Base-by-base conservation (phyloP, 1,140 invertebrate genomes). In the Pseudomyrmex concolor region DNA sequence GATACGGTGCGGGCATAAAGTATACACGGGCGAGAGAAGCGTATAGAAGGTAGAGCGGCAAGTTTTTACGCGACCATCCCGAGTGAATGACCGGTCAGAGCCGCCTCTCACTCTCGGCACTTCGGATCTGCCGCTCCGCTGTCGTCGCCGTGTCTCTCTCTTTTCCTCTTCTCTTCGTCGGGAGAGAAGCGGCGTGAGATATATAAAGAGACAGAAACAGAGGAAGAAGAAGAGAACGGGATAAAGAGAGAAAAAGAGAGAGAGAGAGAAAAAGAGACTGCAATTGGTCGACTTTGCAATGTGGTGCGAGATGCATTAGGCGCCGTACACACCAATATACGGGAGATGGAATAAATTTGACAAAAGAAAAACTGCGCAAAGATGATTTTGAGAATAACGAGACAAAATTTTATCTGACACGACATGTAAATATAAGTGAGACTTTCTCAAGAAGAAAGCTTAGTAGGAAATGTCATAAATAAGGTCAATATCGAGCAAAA, bases 51-150 rank as follows among this genome's bases (percentile, higher is more conserved):
- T 88, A 90, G 66, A 80, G 88, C 84, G 84, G 86, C 88, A 88
- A 88, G 84, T 92, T 92, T 93, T 92, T 93, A 90, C 90, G 85
- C 81, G 80, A 82, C 64, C 83, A 73, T 74, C 77, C 63, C 83
- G 91, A 93, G 92, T 93, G 92, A 93, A 93, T 92, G 92, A 93
- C 92, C 92, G 92, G 91, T 92, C 91, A 93, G 89, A 92, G 86
- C 90, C 87, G 89, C 91, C 91, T 93, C 91, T 92, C 92, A 87
- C 90, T 90, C 85, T 88, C 87, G 68, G 63, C 73, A 80, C 85
- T 68, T 55, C 63, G 68, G 73, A 74, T 86, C 86, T 63, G 34
- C 43, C 63, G 34, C 63, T 57, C 19, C 50, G 59, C 15, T 45
- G 55, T 10, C 64, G 59, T 48, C 84, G 34, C 34, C 34, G 34